Conservation (phyloP, 1,140 invertebrate species). For the Temnothorax longispinosus region DNA sequence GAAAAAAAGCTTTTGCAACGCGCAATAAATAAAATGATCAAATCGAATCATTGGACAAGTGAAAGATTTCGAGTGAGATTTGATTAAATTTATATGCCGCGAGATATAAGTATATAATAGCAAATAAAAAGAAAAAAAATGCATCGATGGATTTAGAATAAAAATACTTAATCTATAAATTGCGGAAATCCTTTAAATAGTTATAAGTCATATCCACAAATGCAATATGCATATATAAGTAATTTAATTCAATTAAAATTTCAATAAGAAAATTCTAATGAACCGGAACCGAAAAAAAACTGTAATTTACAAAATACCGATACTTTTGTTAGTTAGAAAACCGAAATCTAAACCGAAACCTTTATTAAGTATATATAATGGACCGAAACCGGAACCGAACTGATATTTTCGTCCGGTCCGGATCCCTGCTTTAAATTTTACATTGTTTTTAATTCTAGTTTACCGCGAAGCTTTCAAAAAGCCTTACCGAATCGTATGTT, state of each 20-base stretch:
- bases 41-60: not conserved
- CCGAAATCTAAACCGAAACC: no score
- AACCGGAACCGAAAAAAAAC: no score
- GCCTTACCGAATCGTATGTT: not conserved
- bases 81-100: not conserved
- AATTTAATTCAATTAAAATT: no score
- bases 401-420: no score
- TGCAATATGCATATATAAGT: no score
- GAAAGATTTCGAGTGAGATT: not conserved
- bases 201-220: no score
- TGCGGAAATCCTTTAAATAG: not conserved
- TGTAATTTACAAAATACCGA: no score
- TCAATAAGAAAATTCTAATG: no score
- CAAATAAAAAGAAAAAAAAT: not conserved
- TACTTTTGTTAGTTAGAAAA: no score
- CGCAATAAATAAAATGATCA: not conserved
- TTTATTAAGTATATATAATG: no score
- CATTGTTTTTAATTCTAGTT: not conserved
- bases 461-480: not conserved
- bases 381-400: no score
- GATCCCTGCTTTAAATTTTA: not conserved
- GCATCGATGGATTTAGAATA: not conserved
- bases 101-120: not conserved
- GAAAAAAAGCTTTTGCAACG: not conserved
- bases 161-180: not conserved